These are phyloP conservation scores for Eutolmus rufibarbis DNA, from an alignment of 2,888 invertebrate species.

Conservation along the genomic window DNA sequence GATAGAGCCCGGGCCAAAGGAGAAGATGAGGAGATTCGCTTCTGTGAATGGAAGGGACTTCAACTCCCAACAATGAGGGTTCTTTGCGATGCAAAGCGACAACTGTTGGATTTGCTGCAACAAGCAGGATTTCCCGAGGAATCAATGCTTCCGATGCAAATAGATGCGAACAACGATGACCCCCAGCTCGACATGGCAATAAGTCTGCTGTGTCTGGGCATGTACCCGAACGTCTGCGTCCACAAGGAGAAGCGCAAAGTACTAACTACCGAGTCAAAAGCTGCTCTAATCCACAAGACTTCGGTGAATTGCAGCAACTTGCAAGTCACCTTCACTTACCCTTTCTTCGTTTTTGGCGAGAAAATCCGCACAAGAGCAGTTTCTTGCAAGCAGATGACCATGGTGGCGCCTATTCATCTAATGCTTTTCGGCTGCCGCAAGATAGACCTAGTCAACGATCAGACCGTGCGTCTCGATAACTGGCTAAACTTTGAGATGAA, in stretches of 20 bases:
- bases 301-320: constrained; percentile 92
- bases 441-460: constrained; percentile 67
- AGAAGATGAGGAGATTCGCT: constrained; percentile 78
- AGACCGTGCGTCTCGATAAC: constrained; percentile 84
- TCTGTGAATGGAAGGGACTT: constrained; percentile 91
- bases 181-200: constrained; percentile 82
- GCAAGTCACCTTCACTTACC: constrained; percentile 86
- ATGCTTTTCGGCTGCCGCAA: constrained; percentile 91
- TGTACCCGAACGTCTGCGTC: constrained; percentile 96
- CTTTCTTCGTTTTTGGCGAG: constrained; percentile 97
- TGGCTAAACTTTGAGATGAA: constrained; percentile 93
- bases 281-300: constrained; percentile 94
- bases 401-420: constrained; percentile 93
- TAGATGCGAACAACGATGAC: constrained; percentile 81
- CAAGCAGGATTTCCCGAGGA: constrained; percentile 90
- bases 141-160: constrained; percentile 75
- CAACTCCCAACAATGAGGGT: constrained; percentile 89
- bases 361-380: constrained; percentile 96
- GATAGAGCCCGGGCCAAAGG: constrained; percentile 73
- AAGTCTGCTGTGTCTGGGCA: constrained; percentile 85
- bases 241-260: constrained; percentile 97
- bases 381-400: constrained; percentile 94
- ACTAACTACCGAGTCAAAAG: constrained; percentile 92
- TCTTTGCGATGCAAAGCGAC: constrained; percentile 88
- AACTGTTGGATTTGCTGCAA: constrained; percentile 73